phyloP scores from a whole-genome alignment of 1,140 invertebrate genomes.

The Paralvinella palmiformis region DNA sequence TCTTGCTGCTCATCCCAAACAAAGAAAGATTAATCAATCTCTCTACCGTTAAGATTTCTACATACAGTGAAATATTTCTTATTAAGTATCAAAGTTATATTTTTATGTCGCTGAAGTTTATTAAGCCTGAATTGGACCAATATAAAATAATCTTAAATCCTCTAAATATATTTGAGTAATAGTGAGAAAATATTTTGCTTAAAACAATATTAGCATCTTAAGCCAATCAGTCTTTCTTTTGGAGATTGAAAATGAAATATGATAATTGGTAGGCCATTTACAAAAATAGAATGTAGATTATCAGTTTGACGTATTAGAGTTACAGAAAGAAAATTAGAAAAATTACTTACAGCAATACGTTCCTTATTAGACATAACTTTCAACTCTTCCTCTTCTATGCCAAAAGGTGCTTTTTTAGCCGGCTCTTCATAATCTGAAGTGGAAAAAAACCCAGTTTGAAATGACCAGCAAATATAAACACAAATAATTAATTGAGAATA shows the following conservation, averaged over 20 bases:
- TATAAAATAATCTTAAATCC: not conserved
- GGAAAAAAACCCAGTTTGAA: not conserved
- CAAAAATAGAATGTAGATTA: not conserved
- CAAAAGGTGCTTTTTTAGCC: constrained; percentile 43
- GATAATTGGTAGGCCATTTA: not conserved
- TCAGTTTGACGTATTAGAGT: not conserved
- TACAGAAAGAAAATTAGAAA: not conserved
- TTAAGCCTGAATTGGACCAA: not conserved
- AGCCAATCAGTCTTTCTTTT: not conserved
- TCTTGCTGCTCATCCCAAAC: constrained; percentile 30
- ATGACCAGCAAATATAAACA: not conserved
- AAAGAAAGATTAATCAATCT: not conserved
- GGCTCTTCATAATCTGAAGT: constrained; percentile 42
- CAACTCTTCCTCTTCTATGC: constrained; percentile 38
- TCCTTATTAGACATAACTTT: constrained; percentile 45
- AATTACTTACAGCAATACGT: constrained; percentile 26
- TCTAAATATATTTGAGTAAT: not conserved
- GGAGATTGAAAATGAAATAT: not conserved
- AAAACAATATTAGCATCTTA: not conserved
- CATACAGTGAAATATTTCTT: not conserved
- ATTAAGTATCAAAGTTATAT: not conserved
- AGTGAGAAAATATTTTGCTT: not conserved
- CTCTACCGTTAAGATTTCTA: not conserved
- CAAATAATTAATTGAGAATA: no score
- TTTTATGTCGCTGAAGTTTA: not conserved